Conservation (phyloP, 2,888 invertebrate genomes). For the Tholera decimalis region DNA sequence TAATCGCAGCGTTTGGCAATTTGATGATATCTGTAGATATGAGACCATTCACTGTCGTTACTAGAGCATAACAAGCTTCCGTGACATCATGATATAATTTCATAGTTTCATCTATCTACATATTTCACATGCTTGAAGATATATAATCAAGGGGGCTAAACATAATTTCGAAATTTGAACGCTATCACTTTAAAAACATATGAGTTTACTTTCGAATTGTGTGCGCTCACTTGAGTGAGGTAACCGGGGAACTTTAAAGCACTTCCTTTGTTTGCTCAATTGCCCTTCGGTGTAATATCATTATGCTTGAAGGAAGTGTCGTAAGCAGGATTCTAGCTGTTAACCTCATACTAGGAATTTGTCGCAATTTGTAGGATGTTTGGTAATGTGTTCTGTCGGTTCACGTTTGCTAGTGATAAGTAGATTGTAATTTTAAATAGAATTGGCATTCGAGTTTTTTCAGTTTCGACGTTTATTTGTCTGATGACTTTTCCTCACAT, state of each 20-base stretch:
- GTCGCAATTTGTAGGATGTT: constrained; percentile 47
- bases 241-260: background rate
- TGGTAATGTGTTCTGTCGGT: constrained; percentile 39
- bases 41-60: constrained; percentile 19
- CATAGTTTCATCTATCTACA: constrained; percentile 17
- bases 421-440: background rate
- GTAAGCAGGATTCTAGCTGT: constrained; percentile 44
- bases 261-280: constrained; percentile 15
- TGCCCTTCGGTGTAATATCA: constrained; percentile 18
- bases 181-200: constrained; percentile 5
- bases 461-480: background rate
- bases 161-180: constrained; percentile 1
- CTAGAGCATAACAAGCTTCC: constrained; percentile 34
- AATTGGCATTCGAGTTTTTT: background rate
- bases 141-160: background rate
- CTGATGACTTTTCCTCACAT: background rate
- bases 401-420: constrained; percentile 2
- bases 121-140: constrained; percentile 9
- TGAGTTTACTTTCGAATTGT: constrained; percentile 1
- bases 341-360: constrained; percentile 17
- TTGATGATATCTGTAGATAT: constrained; percentile 34
- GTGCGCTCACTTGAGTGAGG: constrained; percentile 11
- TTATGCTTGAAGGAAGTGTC: constrained; percentile 43
- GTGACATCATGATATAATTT: constrained; percentile 28
- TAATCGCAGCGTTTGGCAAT: constrained; percentile 33